Evolutionary conservation across 2,888 invertebrate genomes (phyloP).

Genomic region (Panzeria rudis): DNA sequence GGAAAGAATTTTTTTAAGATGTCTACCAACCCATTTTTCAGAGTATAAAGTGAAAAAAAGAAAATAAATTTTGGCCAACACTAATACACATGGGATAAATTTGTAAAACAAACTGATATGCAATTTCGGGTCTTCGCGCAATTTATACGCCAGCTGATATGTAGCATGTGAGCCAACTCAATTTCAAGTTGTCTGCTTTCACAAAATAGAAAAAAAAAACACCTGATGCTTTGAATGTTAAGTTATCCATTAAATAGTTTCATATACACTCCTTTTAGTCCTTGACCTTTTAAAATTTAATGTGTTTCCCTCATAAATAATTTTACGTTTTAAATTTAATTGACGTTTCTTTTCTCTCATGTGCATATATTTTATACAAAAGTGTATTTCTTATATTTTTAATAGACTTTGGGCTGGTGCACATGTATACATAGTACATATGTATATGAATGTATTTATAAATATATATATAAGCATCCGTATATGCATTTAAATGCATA

Average conservation of each 20-base stretch:
- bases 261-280: constrained; percentile 1
- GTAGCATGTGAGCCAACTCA: too few species aligned
- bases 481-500: constrained; percentile 50
- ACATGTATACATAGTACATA: not conserved
- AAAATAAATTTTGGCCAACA: too few species aligned
- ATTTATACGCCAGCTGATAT: too few species aligned
- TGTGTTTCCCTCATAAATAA: constrained; percentile 40
- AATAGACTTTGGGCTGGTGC: constrained; percentile 28
- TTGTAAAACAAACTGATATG: too few species aligned
- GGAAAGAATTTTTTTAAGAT: too few species aligned
- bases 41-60: too few species aligned
- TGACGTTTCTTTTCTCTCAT: not conserved
- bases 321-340: constrained; percentile 57
- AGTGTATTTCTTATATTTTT: constrained; percentile 47
- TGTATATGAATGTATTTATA: not conserved
- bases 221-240: not conserved
- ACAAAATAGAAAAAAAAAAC: too few species aligned
- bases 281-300: constrained; percentile 56
- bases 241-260: not conserved
- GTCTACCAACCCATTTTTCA: too few species aligned
- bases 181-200: too few species aligned
- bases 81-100: too few species aligned
- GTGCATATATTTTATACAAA: not conserved
- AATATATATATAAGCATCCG: not conserved
- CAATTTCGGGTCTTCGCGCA: too few species aligned